Conservation (phyloP, 2,113 vertebrate genomes). For the Aldabrachelys gigantea region DNA sequence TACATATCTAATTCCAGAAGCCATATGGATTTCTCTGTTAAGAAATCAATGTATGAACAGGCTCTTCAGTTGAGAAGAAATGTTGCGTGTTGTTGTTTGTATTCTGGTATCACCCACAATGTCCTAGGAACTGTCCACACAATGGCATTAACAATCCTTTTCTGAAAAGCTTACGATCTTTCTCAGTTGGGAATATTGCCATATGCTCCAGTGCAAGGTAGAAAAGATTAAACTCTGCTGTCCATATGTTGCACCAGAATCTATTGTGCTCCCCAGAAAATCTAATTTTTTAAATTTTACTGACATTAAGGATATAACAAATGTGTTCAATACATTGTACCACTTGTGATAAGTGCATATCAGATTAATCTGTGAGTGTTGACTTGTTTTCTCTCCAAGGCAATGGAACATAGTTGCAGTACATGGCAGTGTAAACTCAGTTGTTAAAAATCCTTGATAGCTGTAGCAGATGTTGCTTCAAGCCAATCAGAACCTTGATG, state of each 20-base stretch:
- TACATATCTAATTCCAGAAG: rapidly evolving
- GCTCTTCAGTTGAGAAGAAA: not conserved
- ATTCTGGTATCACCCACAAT: not conserved
- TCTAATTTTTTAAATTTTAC: conserved; percentile 36
- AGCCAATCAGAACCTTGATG: not conserved
- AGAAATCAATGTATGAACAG: not conserved
- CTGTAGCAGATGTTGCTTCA: conserved; percentile 21
- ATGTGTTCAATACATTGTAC: not conserved
- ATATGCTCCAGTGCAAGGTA: conserved; percentile 38
- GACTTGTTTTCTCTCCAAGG: not conserved
- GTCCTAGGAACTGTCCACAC: rapidly evolving
- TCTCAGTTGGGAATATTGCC: conserved; percentile 62
- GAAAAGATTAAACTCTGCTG: conserved; percentile 46
- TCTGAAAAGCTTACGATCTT: conserved; percentile 61
- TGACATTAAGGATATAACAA: not conserved
- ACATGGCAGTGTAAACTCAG: not conserved
- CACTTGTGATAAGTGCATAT: not conserved
- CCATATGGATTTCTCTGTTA: not conserved
- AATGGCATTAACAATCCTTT: conserved; percentile 30
- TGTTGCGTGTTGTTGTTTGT: not conserved
- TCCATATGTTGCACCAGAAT: conserved; percentile 62
- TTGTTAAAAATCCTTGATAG: conserved; percentile 26
- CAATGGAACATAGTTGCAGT: not conserved
- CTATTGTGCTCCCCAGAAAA: conserved; percentile 59
- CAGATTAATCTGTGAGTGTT: not conserved